Conservation (phyloP, 1,140 invertebrate genomes). For the Idris sp. region DNA sequence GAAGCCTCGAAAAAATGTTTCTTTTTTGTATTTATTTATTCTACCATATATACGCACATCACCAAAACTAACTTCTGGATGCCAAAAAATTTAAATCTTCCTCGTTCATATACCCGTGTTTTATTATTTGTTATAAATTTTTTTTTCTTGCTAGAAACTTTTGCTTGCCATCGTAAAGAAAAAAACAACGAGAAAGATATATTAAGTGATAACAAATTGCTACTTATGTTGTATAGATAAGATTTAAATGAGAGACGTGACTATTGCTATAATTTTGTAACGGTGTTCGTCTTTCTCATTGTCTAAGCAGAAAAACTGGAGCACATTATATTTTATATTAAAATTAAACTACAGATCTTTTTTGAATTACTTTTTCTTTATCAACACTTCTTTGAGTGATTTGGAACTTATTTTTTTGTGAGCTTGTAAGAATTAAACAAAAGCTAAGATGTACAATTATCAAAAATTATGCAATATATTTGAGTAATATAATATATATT, state of each 20-base stretch:
- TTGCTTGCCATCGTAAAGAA: slow-evolving; percentile 3
- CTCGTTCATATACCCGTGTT: slow-evolving; percentile 34
- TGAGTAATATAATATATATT: slow-evolving; percentile 17
- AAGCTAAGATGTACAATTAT: slow-evolving; percentile 26
- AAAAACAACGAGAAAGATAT: slow-evolving; percentile 12
- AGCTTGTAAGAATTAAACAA: slow-evolving; percentile 24
- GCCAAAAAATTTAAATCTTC: slow-evolving; percentile 24
- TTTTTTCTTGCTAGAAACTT: slow-evolving; percentile 8
- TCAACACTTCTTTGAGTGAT: slow-evolving; percentile 33
- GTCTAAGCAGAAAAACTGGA: slow-evolving; percentile 3
- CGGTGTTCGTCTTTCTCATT: slow-evolving; percentile 8
- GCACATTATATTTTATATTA: slow-evolving; percentile 10
- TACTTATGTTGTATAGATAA: not conserved
- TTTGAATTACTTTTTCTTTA: no score
- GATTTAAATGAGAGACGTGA: not conserved
- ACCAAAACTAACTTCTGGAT: slow-evolving; percentile 28
- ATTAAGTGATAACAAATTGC: not conserved
- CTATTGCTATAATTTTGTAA: slow-evolving; percentile 1
- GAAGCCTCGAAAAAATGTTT: slow-evolving; percentile 54
- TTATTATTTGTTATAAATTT: slow-evolving; percentile 23
- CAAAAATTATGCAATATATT: slow-evolving; percentile 20
- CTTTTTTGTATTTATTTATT: no score
- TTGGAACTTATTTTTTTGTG: slow-evolving; percentile 45
- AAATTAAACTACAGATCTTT: slow-evolving; percentile 39
- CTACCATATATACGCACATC: slow-evolving; percentile 38